Evolutionary conservation across 1,140 invertebrate species (phyloP), one percentile per base, ranked within the genome.

Genomic region (Drosophila nannoptera): DNA sequence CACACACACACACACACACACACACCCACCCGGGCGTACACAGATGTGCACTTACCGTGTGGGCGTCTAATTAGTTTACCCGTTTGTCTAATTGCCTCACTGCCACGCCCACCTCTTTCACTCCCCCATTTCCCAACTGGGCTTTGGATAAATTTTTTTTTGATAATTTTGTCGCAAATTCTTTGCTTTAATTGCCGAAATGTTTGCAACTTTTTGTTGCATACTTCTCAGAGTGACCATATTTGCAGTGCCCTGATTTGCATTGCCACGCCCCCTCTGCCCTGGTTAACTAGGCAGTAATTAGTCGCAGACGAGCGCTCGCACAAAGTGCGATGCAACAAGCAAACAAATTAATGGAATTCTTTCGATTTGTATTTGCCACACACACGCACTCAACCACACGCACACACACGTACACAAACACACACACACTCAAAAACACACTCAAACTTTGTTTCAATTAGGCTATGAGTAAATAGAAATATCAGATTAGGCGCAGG

Each of bases 61-160:
- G 77, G 77, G 74, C 66, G 77, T 53, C 77, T 84, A 86, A 84
- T 84, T 84, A 86, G 81, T 81, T 84, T 77, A 81, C 73, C 80
- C 80, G 63, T 59, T 54, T 77, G 74, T 63, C 77, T 84, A 84
- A 84, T 84, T 83, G 80, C 40, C 54, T 53, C 63, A 64, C 54
- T 69, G 80, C 69, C 78, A 78, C 78, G 73, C 80, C 80, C 62
- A 66, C 54, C n/a, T 33, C 31, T 8, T 9, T 66, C 40, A 7
- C 40, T 14, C 12, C 12, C 40, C 3, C 12, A 43, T 43, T 50
- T 65, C 55, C 32, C 4, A 32, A 54, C 59, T 70, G 56, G 40
- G 31, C 56, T 14, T 52, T 32, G 53, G 53, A 22, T 22, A 22
- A 1, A 22, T 70, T 38, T 49, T 40, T 45, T 74, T 74, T 71